Evolutionary conservation across 2,113 vertebrate species (phyloP), one percentile per base, ranked within the genome.

Genomic region (Bos javanicus): DNA sequence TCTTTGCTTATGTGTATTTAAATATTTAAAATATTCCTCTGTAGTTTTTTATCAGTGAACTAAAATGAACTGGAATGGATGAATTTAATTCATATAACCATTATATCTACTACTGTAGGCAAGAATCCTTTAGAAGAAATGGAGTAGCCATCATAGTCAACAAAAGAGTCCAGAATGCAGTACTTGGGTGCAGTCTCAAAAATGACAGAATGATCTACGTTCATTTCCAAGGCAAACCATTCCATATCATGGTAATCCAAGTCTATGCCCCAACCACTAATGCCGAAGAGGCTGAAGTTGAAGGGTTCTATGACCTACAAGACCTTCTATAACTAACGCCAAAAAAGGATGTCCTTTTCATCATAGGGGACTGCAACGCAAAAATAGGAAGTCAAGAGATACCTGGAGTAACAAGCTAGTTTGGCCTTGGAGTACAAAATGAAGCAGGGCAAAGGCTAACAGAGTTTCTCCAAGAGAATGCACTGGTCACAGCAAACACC

Each of bases 11-110:
- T 85, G 48, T 88, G 11, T 95, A 50, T 71, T 71, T 71, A 71
- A 71, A 39, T 76, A 19, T 87, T 96, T 96, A 54, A 97, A 97
- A 56, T 95, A 85, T 78, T 88, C 26, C 57, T 85, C 2, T 80
- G 3, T 33, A 33, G 43, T 93, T 82, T 11, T 54, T 26, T 56
- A 36, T 36, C 52, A 8, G 11, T 36, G 52, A n/a, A 83, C 67
- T 71, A 71, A 71, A 39, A 71, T 23, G n/a, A 71, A 39, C n/a
- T 71, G 67, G 19, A 23, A 39, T 39, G 67, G 10, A 71, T 4
- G 6, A 71, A 71, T 39, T 71, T 71, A 71, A 71, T 71, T 39
- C n/a, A 71, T 71, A 71, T 71, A 71, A 71, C 67, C n/a, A 39
- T 71, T 71, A 71, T 71, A 71, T 71, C 19, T 71, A 39, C 67